Base-by-base conservation (phyloP, 2,888 invertebrate genomes). In the Ochlodes sylvanus region DNA sequence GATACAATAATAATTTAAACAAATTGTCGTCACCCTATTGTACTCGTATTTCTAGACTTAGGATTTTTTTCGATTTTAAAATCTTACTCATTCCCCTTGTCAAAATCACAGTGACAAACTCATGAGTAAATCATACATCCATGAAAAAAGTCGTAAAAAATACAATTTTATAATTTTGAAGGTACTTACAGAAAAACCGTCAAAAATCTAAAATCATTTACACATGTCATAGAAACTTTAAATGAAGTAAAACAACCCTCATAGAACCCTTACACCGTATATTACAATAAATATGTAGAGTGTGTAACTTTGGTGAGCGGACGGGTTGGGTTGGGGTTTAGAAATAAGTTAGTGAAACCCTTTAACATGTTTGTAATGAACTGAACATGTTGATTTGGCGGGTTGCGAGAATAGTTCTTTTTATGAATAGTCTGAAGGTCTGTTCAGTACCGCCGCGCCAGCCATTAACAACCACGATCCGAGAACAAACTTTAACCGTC, bases 321-420 rank as follows among this genome's bases (percentile, higher is more conserved):
- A 15, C 44, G 44, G 44, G 44, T 47, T 47, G 44, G 44, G 44
- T 47, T 47, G 44, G 44, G 44, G 15, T 15, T 47, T 47, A 9
- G 44, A 7, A 47, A 47, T 47, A 47, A 15, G 44, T 47, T 47
- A 47, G 15, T 9, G 17, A n/a, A 47, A 47, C n/a, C 44, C 15
- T 15, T 44, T 2, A 38, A 38, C 38, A 38, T 38, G 12, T 38
- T 38, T 38, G 44, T 47, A 47, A 47, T 47, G 15, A 47, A 47
- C 17, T 17, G 15, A 7, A 47, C 44, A 47, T 47, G 44, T 47
- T 47, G 17, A 47, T 38, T 10, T 12, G 3, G 38, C 1, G 38
- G 38, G 38, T 38, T 38, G 38, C 1, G 12, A 27, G 9, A 12
- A 47, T 47, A 47, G 44, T 47, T 47, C 7, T 47, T 17, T 47